Evolutionary conservation across 2,888 invertebrate species (phyloP).

Genomic region (Argyresthia goedartella): DNA sequence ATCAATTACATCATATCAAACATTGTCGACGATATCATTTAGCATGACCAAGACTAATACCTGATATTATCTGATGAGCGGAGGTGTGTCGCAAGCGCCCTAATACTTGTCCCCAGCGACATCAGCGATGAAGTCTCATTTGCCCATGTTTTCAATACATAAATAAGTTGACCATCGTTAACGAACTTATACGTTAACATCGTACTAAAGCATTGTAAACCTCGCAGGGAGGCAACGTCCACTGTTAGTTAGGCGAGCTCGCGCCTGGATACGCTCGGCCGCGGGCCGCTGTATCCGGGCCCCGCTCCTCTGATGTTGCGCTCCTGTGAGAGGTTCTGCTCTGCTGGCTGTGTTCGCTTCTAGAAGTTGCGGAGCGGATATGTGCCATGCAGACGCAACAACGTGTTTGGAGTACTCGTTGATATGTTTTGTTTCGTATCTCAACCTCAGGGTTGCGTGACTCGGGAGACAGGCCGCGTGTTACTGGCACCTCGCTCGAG

Average conservation of each 20-base stretch:
- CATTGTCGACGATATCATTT: too few relatives aligned
- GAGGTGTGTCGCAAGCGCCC: too few relatives aligned
- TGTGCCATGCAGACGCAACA: not conserved
- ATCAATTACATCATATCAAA: not conserved
- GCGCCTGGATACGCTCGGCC: conserved; percentile 34
- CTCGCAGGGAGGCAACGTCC: conserved; percentile 31
- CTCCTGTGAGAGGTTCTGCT: conserved; percentile 45
- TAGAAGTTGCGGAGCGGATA: conserved; percentile 67
- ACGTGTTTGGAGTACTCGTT: not conserved
- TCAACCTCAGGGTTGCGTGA: not conserved
- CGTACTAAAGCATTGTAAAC: not conserved
- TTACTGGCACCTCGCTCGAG: too few relatives aligned
- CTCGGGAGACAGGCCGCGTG: not conserved
- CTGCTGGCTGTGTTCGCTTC: conserved; percentile 47
- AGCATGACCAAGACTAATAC: too few relatives aligned
- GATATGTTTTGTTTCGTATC: not conserved
- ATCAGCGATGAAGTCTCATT: too few relatives aligned
- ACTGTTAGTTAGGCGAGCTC: conserved; percentile 54
- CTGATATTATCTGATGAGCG: too few relatives aligned
- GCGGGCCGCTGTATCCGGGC: too few relatives aligned
- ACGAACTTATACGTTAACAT: too few relatives aligned
- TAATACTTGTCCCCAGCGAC: too few relatives aligned
- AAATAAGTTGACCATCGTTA: too few relatives aligned
- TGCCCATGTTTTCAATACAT: too few relatives aligned
- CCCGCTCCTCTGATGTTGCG: conserved; percentile 47